Base-by-base conservation (phyloP, 1,140 invertebrate genomes). In the Callitettix versicolor region DNA sequence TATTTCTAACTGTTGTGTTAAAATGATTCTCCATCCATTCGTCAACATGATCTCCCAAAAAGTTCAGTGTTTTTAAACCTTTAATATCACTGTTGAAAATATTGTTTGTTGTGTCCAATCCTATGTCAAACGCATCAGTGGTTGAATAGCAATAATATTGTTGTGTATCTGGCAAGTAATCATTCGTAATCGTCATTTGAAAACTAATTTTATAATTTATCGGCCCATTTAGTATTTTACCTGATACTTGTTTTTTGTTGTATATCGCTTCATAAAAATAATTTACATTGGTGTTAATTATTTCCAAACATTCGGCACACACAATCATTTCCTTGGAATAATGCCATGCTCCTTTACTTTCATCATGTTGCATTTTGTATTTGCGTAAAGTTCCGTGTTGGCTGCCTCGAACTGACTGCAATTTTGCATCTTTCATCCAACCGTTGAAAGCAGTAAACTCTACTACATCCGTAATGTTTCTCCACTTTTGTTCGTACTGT, bases 21-120 rank as follows among this genome's bases (percentile, higher is more conserved):
- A 57, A 57, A 47, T 57, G 55, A 14, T 34, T 14, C 12, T 41
- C 18, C 30, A 57, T 43, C 55, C 55, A 57, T 9, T 14, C 14
- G 20, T 57, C 55, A 12, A 57, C 15, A 5, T 51, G 17, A 30
- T 57, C 55, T n/a, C 47, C 48, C 21, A 57, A 18, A 40, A 57
- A 57, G 20, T 52, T 57, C 12, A 51, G 44, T 2, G 26, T 30
- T 30, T 30, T 30, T 30, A 49, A 33, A 22, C 30, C 46, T 4
- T 41, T 21, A 18, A 36, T 46, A 11, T 21, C 17, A 22, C 44
- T 14, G 17, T 48, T 18, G 14, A 36, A 15, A 40, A 14, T 40
- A 40, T 40, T 17, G 38, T 40, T 14, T n/a, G 12, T 40, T 40
- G 14, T 4, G 14, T 40, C 38, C 38, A 40, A 17, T 3, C 12